Percentiles rank a stretch among this genome's conserved stretches.
Conservation (phyloP, 1,140 invertebrate species). For the Coenobita brevimanus region DNA sequence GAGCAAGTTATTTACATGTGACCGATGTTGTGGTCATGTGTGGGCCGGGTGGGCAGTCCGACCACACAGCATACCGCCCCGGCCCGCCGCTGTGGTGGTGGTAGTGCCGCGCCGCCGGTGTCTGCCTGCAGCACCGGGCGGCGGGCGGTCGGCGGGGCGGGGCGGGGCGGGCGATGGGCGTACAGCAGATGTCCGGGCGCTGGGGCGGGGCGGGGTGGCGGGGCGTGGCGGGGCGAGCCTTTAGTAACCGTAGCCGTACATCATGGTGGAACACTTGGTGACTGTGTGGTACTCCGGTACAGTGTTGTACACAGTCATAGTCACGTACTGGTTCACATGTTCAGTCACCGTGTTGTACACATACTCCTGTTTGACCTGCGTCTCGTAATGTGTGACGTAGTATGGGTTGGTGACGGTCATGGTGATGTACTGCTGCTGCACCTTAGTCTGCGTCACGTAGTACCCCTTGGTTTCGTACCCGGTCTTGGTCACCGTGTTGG, state of each 20-base stretch:
- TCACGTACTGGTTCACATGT: conserved; percentile 56
- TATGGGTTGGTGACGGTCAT: conserved; percentile 68
- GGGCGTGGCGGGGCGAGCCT: background rate
- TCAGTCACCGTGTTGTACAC: conserved; percentile 67
- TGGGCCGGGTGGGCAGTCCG: conserved; percentile 46
- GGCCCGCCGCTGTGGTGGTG: background rate
- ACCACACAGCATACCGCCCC: background rate
- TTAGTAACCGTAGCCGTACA: conserved; percentile 66
- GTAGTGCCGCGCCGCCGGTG: background rate
- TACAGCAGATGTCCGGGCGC: conserved; percentile 61
- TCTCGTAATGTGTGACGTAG: conserved; percentile 67
- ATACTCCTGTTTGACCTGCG: conserved; percentile 64
- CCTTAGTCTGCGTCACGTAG: conserved; percentile 68
- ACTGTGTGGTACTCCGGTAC: conserved; percentile 69
- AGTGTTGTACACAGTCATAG: conserved; percentile 66
- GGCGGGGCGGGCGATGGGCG: conserved; percentile 53
- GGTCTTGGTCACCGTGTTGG: conserved; percentile 63
- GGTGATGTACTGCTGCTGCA: conserved; percentile 67
- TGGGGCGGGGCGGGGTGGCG: conserved; percentile 32
- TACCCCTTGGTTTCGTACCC: conserved; percentile 68
- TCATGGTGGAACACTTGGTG: conserved; percentile 65
- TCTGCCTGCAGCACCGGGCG: conserved; percentile 5
- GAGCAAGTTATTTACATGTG: conserved; percentile 31
- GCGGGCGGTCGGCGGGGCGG: background rate
- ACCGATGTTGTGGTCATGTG: conserved; percentile 48